Conservation (phyloP, 2,113 vertebrate species). For the Onychostoma macrolepis region DNA sequence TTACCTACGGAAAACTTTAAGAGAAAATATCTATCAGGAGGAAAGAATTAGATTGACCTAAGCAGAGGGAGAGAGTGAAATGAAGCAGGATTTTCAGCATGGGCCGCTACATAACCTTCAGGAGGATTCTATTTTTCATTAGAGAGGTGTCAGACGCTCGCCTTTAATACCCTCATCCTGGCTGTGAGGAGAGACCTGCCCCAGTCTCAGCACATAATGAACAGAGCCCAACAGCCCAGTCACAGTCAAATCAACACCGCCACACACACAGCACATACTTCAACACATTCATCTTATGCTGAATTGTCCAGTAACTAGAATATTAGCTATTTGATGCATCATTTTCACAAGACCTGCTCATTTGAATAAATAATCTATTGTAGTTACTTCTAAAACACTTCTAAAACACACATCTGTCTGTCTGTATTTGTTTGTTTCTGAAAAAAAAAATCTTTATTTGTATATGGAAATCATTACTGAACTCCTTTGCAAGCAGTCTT, state of each 20-base stretch:
- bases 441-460: too few species aligned
- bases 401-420: neutral
- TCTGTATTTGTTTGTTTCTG: too few species aligned
- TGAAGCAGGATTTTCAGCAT: constrained; percentile 78
- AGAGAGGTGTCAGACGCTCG: constrained; percentile 79
- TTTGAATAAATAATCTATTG: neutral
- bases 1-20: constrained; percentile 69
- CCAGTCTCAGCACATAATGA: constrained; percentile 84
- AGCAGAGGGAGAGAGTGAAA: constrained; percentile 61
- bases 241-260: constrained; percentile 60
- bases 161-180: constrained; percentile 83
- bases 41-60: constrained; percentile 78
- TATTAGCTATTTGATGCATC: neutral
- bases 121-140: constrained; percentile 85
- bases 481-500: neutral
- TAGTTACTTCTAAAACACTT: neutral
- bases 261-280: neutral
- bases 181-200: constrained; percentile 79
- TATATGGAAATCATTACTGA: too few species aligned
- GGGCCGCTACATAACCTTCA: constrained; percentile 81
- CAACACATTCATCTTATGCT: neutral
- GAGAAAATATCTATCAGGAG: constrained; percentile 81
- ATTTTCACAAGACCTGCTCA: neutral
- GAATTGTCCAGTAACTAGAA: neutral
- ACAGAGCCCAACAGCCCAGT: constrained; percentile 72